Evolutionary conservation across 2,888 invertebrate genomes (phyloP).

Genomic region (Lycophotia porphyrea): DNA sequence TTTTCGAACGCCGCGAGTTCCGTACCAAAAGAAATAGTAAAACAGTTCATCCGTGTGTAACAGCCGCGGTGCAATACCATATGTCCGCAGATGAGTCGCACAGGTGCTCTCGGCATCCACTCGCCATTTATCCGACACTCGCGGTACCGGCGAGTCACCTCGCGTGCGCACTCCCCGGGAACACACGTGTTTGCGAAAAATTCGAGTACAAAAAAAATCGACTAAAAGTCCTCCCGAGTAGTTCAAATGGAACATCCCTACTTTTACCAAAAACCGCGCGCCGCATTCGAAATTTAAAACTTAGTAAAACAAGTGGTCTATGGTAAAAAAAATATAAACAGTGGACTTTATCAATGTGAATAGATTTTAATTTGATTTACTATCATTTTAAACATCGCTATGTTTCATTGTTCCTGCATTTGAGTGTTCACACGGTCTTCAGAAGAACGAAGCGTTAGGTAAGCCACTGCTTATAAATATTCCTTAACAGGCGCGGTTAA

Average conservation of each 20-base stretch:
- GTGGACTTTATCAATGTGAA: slow-evolving; percentile 67
- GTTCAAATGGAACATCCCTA: slow-evolving; percentile 42
- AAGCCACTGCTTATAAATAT: slow-evolving; percentile 69
- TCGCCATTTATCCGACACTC: slow-evolving; percentile 86
- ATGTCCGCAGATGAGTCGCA: slow-evolving; percentile 73
- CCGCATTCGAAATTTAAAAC: slow-evolving; percentile 56
- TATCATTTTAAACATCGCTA: slow-evolving; percentile 68
- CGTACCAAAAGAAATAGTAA: slow-evolving; percentile 58
- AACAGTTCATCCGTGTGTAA: slow-evolving; percentile 59
- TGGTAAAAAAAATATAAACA: slow-evolving; percentile 59
- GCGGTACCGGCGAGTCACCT: slow-evolving; percentile 82
- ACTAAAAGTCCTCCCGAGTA: slow-evolving; percentile 41
- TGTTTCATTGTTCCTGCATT: slow-evolving; percentile 75
- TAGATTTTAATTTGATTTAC: slow-evolving; percentile 69
- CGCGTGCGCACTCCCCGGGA: slow-evolving; percentile 72
- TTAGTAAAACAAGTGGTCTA: slow-evolving; percentile 59
- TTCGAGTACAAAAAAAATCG: slow-evolving; percentile 36
- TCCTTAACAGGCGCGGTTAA: slow-evolving; percentile 27
- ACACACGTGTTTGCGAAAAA: slow-evolving; percentile 72
- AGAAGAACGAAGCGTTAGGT: slow-evolving; percentile 74
- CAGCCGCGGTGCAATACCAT: slow-evolving; percentile 77
- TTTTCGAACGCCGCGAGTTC: slow-evolving; percentile 35
- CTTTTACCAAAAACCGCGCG: slow-evolving; percentile 38
- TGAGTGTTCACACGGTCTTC: slow-evolving; percentile 76
- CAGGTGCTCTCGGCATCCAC: slow-evolving; percentile 79